Evolutionary conservation across 2,888 invertebrate species (phyloP), one percentile per base, ranked within the genome.

Genomic region (Lomographa bimaculata): DNA sequence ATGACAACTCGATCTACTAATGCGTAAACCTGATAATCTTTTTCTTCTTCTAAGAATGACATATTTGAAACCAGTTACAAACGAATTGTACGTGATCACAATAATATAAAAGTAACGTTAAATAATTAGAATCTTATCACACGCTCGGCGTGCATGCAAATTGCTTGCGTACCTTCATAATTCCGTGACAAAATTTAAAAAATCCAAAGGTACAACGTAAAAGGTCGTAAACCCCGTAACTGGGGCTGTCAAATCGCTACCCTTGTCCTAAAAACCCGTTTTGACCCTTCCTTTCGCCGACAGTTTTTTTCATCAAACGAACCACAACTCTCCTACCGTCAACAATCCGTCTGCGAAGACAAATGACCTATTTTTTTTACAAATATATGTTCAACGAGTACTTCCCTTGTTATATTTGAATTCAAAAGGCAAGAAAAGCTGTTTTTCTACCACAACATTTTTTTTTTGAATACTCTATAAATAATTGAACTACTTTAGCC

Each of bases 211-310:
- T 36, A 32, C 32, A 32, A 18, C 36, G 27, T 37, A 20, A 51
- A 51, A 50, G 42, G 33, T 48, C 47, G 60, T 62, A 57, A 60
- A 60, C 51, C 59, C 46, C 34, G 47, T 44, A 49, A 62, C 60
- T 50, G 46, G 26, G 18, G 48, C 58, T 64, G 66, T 62, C 64
- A 62, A 53, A 54, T 48, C 50, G 33, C 44, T 46, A 46, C 54
- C 52, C 48, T 49, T 49, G 47, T 58, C 64, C 56, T 55, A 54
- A 51, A 62, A 52, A 47, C 44, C 41, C 41, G 49, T 40, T 42
- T 43, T 24, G 46, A 57, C 58, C 54, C 46, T 50, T 56, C 46
- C 48, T 26, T 55, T 57, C 25, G 51, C 52, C 56, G 53, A 53
- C 50, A 42, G 58, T 54, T 60, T 30, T 38, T 54, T 62, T 50